Evolutionary conservation across 2,113 vertebrate genomes (phyloP).

Genomic region (Nyctereutes procyonoides): DNA sequence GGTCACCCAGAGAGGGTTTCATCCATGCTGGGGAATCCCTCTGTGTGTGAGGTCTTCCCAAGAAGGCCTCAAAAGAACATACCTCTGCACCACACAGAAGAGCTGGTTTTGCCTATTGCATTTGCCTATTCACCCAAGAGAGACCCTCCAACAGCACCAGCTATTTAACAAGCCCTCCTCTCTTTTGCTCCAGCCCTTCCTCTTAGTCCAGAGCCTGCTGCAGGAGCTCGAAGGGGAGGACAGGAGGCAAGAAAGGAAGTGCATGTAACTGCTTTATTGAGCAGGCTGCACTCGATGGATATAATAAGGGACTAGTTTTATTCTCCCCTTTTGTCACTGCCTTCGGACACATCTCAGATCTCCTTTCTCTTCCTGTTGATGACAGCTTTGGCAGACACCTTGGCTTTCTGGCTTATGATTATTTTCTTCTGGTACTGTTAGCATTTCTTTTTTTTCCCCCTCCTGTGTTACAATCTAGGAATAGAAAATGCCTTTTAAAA

Average conservation of each 20-base stretch:
- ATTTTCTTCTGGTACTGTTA: neutral
- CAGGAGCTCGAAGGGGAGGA: neutral
- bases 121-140: neutral
- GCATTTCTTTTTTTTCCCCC: neutral
- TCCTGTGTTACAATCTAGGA: neutral
- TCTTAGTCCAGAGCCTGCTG: neutral
- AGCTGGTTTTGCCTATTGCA: neutral
- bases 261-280: neutral
- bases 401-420: conserved; percentile 12
- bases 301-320: neutral
- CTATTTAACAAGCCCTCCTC: neutral
- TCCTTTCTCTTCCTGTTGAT: neutral
- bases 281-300: neutral
- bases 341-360: neutral
- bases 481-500: neutral
- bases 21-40: neutral
- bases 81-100: neutral
- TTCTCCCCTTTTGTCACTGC: neutral
- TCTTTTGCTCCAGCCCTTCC: neutral
- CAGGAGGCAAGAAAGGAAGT: neutral
- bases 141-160: neutral
- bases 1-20: neutral
- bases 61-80: neutral
- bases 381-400: neutral
- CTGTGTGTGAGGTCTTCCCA: neutral